Conservation (phyloP, 2,113 vertebrate species). For the Plotosus lineatus region DNA sequence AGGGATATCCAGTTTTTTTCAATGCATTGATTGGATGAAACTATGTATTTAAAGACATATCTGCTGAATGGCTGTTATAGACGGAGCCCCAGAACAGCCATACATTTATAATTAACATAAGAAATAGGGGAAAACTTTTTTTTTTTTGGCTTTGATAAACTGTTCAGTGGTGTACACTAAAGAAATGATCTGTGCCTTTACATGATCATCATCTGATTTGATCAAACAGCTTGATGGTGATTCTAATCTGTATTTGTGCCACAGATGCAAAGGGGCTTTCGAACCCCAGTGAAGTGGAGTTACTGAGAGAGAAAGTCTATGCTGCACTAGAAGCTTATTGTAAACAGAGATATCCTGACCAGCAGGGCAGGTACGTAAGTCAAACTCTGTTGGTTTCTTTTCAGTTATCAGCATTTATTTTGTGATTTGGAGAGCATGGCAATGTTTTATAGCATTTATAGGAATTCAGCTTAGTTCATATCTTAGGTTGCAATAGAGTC, state of each 20-base stretch:
- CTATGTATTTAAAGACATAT: too few species aligned
- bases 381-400: background rate
- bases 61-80: too few species aligned
- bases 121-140: too few species aligned
- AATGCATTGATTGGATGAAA: too few species aligned
- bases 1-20: too few species aligned
- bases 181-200: too few species aligned
- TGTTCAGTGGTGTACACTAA: too few species aligned
- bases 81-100: too few species aligned
- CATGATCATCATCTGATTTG: background rate
- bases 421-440: background rate
- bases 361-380: slow-evolving; percentile 79
- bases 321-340: slow-evolving; percentile 89
- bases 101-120: too few species aligned
- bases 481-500: background rate
- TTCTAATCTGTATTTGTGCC: slow-evolving; percentile 3
- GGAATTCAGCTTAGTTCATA: background rate
- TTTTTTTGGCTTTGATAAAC: too few species aligned
- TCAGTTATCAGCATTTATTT: background rate
- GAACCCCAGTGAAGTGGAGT: slow-evolving; percentile 86
- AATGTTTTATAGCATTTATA: background rate
- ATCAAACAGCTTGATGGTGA: background rate
- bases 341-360: slow-evolving; percentile 91
- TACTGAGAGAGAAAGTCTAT: slow-evolving; percentile 87
- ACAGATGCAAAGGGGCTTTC: slow-evolving; percentile 87